phyloP scores from a whole-genome alignment of 2,797 vertebrate genomes.

The Pipistrellus pygmaeus region DNA sequence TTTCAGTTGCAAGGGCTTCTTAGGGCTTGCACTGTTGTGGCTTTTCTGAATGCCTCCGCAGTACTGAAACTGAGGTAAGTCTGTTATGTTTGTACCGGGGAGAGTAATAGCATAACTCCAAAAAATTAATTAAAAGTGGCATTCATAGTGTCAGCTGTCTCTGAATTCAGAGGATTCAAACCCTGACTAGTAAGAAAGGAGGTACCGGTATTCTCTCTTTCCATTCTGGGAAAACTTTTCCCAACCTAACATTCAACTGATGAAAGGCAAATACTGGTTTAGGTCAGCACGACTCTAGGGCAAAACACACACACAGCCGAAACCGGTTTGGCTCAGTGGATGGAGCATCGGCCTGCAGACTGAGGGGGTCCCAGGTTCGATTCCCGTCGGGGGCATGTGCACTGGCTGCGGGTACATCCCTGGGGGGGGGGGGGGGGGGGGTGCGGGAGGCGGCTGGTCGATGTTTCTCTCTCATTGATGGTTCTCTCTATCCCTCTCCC shows the following conservation, averaged over 20 bases:
- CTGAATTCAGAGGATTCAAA: background rate
- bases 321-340: too few relatives aligned
- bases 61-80: constrained; percentile 8
- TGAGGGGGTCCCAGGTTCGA: too few relatives aligned
- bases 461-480: too few relatives aligned
- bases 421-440: too few relatives aligned
- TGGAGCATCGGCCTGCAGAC: too few relatives aligned
- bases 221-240: constrained; percentile 31
- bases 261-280: background rate
- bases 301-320: background rate
- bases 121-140: background rate
- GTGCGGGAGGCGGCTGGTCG: too few relatives aligned
- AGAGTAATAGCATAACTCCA: background rate
- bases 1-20: background rate
- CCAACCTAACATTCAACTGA: background rate
- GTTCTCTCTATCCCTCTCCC: too few relatives aligned
- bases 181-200: background rate
- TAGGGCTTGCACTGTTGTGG: background rate
- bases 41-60: background rate
- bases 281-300: background rate
- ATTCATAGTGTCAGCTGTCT: background rate
- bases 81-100: background rate
- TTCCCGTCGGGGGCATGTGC: too few relatives aligned
- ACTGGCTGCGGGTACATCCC: too few relatives aligned
- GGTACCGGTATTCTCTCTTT: background rate